Percentiles rank a stretch among this genome's conserved stretches.
Evolutionary conservation across 1,140 invertebrate genomes (phyloP).

Genomic region (Agrypnia vestita): DNA sequence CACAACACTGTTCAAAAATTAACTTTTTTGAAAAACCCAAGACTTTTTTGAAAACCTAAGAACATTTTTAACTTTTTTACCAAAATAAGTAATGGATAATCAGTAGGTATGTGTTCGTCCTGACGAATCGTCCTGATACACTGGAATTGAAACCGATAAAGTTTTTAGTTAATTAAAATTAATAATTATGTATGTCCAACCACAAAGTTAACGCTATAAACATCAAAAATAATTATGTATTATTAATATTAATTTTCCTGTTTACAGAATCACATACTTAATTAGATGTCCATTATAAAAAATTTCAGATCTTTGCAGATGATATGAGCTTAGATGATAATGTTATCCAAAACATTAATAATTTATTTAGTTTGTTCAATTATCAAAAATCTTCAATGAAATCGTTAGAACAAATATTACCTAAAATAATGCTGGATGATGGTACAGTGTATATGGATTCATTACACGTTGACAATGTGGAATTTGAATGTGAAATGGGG

Average conservation of each 20-base stretch:
- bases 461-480: slow-evolving; percentile 56
- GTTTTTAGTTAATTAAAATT: too few relatives aligned
- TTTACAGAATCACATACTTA: neutral
- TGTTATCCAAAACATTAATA: slow-evolving; percentile 55
- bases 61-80: too few relatives aligned
- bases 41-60: too few relatives aligned
- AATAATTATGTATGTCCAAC: too few relatives aligned
- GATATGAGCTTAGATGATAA: slow-evolving; percentile 48
- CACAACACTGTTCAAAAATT: too few relatives aligned
- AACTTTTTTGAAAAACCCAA: too few relatives aligned
- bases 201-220: too few relatives aligned
- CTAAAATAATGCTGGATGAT: slow-evolving; percentile 34
- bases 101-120: too few relatives aligned
- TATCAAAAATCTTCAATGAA: slow-evolving; percentile 50
- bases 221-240: too few relatives aligned
- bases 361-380: slow-evolving; percentile 44
- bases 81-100: too few relatives aligned
- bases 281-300: neutral
- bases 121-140: too few relatives aligned
- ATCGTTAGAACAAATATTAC: slow-evolving; percentile 50
- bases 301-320: slow-evolving; percentile 47
- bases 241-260: neutral
- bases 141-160: too few relatives aligned
- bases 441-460: slow-evolving; percentile 34
- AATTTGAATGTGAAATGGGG: slow-evolving; percentile 52